These are phyloP conservation scores for Nylanderia fulva DNA, from an alignment of 1,140 invertebrate genomes.

Conservation along the genomic window DNA sequence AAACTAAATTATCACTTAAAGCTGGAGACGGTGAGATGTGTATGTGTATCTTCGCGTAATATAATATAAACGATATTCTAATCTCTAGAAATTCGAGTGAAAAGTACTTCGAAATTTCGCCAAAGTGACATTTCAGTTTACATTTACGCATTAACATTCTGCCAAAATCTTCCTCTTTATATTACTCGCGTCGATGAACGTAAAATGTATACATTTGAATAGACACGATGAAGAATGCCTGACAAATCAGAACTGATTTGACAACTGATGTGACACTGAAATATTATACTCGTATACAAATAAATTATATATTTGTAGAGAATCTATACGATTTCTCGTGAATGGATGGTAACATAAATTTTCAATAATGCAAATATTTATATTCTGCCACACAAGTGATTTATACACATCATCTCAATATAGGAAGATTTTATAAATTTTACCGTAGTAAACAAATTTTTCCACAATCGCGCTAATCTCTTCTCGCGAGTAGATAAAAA, in stretches of 20 bases:
- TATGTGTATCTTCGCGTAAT: conserved; percentile 58
- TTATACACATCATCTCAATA: background rate
- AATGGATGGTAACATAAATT: background rate
- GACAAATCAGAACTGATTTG: background rate
- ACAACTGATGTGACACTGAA: background rate
- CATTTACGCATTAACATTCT: background rate
- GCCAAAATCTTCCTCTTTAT: background rate
- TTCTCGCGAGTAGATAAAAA: background rate
- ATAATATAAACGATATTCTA: conserved; percentile 52
- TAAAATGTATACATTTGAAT: background rate
- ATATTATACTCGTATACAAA: background rate
- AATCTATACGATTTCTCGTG: background rate
- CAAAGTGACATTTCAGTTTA: conserved; percentile 7
- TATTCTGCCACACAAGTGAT: background rate
- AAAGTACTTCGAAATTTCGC: conserved; percentile 59
- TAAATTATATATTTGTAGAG: background rate
- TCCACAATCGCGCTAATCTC: background rate
- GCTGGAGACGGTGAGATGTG: conserved; percentile 40
- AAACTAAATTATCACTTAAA: conserved; percentile 53
- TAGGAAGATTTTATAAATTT: background rate
- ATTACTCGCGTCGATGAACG: background rate
- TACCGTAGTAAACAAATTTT: background rate
- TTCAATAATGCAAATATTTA: background rate
- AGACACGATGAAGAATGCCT: background rate
- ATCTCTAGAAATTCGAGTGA: conserved; percentile 59